phyloP scores from a whole-genome alignment of 2,888 invertebrate genomes.

The Lasioglossum marginatum region DNA sequence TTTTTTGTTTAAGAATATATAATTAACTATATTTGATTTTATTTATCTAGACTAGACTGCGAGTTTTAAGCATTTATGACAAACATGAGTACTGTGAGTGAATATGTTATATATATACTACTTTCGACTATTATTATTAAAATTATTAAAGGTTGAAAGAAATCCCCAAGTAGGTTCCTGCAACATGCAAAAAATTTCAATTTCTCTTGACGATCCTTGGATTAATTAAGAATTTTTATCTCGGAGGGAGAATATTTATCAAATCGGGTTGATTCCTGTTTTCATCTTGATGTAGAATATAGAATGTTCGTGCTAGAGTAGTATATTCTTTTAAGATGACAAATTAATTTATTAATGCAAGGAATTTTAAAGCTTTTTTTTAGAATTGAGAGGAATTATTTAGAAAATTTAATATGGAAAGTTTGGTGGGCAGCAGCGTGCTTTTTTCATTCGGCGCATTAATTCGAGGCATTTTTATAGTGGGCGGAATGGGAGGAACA shows the following conservation, averaged over 20 bases:
- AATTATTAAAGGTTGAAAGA: too few relatives aligned
- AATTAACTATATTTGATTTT: too few relatives aligned
- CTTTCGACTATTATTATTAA: too few relatives aligned
- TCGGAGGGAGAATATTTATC: neutral
- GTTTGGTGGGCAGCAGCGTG: neutral
- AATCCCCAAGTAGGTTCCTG: too few relatives aligned
- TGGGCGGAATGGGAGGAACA: neutral
- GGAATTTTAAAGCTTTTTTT: neutral
- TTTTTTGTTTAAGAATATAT: too few relatives aligned
- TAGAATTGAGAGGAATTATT: neutral
- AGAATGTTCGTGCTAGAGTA: neutral
- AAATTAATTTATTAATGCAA: neutral
- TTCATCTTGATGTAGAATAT: too few relatives aligned
- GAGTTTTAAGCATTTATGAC: too few relatives aligned
- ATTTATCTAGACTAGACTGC: too few relatives aligned
- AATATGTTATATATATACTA: too few relatives aligned
- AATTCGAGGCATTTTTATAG: neutral
- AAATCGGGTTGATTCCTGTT: neutral
- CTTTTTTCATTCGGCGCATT: neutral
- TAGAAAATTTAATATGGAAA: neutral
- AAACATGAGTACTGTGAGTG: too few relatives aligned
- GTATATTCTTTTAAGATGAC: neutral
- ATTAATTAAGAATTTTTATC: neutral
- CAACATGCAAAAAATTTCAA: too few relatives aligned
- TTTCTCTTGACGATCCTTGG: too few relatives aligned